These are phyloP conservation scores for Caenorhabditis sp. DNA, from an alignment of 2,888 invertebrate genomes.

Conservation along the genomic window DNA sequence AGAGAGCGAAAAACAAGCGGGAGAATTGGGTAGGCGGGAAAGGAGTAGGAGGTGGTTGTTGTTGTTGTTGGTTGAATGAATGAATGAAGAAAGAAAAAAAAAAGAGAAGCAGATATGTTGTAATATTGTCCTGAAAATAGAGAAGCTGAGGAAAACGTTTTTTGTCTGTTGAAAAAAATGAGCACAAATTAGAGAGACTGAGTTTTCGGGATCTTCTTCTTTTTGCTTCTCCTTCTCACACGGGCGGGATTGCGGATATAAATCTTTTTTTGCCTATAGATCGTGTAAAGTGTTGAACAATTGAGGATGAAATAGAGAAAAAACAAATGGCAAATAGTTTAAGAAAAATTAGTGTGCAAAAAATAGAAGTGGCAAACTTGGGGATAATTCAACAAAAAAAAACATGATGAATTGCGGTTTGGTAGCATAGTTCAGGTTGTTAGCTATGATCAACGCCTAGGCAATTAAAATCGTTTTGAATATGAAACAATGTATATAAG, in stretches of 20 bases:
- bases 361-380: background rate
- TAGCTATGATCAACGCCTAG: no score
- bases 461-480: no score
- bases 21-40: background rate
- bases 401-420: no score
- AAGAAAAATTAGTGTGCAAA: background rate
- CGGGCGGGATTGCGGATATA: background rate
- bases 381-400: background rate
- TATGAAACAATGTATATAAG: no score
- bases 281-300: conserved; percentile 1
- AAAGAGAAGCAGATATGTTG: background rate
- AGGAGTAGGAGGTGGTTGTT: background rate
- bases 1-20: background rate
- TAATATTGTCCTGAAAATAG: background rate
- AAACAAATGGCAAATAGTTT: background rate
- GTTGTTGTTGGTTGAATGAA: background rate
- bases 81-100: background rate
- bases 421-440: no score
- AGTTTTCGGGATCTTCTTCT: background rate
- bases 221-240: background rate
- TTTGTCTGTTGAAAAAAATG: background rate
- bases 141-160: background rate
- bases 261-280: background rate
- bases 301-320: background rate
- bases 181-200: background rate